These are phyloP conservation scores for Blomia tropicalis DNA, from an alignment of 2,888 invertebrate species.

Conservation along the genomic window DNA sequence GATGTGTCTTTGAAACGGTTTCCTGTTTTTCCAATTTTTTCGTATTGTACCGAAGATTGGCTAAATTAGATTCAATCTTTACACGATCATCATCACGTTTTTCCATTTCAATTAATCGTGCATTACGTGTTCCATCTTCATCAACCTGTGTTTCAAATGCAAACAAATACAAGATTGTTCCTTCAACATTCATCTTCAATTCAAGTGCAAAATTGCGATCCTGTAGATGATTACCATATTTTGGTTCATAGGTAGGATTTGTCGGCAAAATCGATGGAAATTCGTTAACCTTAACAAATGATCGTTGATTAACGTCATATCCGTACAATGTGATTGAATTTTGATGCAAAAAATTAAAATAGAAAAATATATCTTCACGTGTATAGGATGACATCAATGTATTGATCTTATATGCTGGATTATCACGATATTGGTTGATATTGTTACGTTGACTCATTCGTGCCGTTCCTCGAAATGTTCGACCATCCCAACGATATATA, in stretches of 20 bases:
- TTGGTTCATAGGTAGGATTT: background rate
- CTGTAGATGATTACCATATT: background rate
- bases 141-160: background rate
- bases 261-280: background rate
- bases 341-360: background rate
- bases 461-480: background rate
- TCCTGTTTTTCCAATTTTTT: background rate
- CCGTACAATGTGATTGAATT: background rate
- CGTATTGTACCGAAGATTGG: background rate
- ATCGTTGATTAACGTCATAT: background rate
- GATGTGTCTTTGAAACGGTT: background rate
- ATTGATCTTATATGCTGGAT: background rate
- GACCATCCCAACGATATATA: conserved; percentile 10
- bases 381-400: background rate
- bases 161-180: background rate
- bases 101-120: background rate
- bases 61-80: background rate
- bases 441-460: background rate
- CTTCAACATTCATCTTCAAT: background rate
- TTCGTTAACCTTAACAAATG: background rate
- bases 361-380: conserved; percentile 10
- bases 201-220: background rate
- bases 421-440: too few relatives aligned
- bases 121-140: background rate
- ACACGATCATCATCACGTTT: background rate